A percentile compares a stretch with the other conserved stretches of the same genome.
Conservation (phyloP, 2,113 vertebrate genomes). For the Macquaria australasica region DNA sequence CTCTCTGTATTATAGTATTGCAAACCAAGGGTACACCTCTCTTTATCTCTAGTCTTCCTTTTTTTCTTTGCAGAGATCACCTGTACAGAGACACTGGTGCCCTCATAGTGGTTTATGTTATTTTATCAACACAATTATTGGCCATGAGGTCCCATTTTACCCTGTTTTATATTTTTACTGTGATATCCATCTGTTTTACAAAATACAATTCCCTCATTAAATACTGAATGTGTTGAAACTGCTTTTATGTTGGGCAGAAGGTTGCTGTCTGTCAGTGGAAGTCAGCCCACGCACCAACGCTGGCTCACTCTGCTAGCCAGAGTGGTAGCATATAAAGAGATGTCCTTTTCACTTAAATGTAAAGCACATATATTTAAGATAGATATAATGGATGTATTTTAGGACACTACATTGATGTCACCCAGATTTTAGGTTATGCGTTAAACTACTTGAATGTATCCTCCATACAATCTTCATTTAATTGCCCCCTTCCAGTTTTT, state of each 20-base stretch:
- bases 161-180: conserved; percentile 19
- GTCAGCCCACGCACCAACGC: conserved; percentile 23
- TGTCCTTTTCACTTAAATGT: not conserved
- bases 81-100: not conserved
- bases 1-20: not conserved
- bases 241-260: conserved; percentile 26
- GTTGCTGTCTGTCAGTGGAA: conserved; percentile 26
- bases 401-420: not conserved
- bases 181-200: conserved; percentile 43
- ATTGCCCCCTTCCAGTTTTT: not conserved
- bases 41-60: not conserved
- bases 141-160: conserved; percentile 14
- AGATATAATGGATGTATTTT: not conserved
- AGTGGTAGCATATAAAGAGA: not conserved
- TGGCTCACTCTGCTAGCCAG: conserved; percentile 10
- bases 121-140: conserved; percentile 25
- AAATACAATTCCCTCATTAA: conserved; percentile 42
- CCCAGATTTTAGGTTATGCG: not conserved
- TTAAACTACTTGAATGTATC: not conserved
- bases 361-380: not conserved
- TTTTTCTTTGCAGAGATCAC: not conserved
- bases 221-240: conserved; percentile 31
- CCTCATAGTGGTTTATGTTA: not conserved
- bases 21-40: not conserved
- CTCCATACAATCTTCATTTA: not conserved